Percentiles rank a stretch among this genome's conserved stretches.
These are phyloP conservation scores for Anguilla japonica DNA, from an alignment of 2,113 vertebrate genomes.

Conservation along the genomic window DNA sequence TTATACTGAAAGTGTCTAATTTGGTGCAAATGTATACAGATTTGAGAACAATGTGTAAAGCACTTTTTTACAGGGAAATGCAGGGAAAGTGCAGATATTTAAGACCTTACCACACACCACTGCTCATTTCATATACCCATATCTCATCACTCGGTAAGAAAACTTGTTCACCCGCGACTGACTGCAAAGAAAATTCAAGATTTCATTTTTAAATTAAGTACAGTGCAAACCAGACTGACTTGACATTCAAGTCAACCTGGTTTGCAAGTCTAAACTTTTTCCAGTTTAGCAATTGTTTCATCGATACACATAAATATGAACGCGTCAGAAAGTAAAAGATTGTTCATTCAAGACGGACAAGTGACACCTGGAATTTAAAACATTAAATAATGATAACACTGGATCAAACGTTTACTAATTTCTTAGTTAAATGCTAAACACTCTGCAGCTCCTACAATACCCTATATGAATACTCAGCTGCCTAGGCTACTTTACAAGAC, in stretches of 20 bases:
- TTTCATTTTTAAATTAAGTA: not conserved
- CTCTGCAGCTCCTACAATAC: not conserved
- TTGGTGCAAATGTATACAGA: not conserved
- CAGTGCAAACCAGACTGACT: not conserved
- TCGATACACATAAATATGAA: not conserved
- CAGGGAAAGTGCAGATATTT: not conserved
- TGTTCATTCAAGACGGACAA: not conserved
- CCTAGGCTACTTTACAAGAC: not conserved
- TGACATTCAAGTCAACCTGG: not conserved
- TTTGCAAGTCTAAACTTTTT: not conserved
- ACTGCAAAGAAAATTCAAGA: conserved; percentile 61
- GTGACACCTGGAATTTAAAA: not conserved
- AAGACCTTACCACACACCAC: conserved; percentile 80
- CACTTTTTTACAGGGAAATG: not conserved
- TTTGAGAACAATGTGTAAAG: not conserved
- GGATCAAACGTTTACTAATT: not conserved
- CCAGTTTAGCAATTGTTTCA: not conserved
- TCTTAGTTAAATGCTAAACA: not conserved
- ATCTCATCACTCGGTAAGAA: conserved; percentile 90
- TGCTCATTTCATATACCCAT: conserved; percentile 88
- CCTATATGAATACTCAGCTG: too few species aligned
- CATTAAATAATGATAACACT: not conserved
- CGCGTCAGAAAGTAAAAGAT: not conserved
- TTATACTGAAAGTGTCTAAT: not conserved
- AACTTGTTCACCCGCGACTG: conserved; percentile 86